Conservation (phyloP, 1,140 invertebrate genomes). For the Heliconius nattereri region DNA sequence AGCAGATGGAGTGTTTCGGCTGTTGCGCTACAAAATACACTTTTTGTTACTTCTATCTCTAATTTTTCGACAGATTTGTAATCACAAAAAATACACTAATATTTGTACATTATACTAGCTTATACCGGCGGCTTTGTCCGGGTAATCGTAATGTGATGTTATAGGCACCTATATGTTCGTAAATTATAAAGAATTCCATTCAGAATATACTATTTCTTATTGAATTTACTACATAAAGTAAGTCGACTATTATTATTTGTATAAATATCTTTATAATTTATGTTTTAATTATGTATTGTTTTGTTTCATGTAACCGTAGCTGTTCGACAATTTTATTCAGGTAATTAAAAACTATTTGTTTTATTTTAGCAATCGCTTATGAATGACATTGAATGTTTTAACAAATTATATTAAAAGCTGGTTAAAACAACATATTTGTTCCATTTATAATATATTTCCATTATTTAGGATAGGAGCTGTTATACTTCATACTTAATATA, state of each 20-base stretch:
- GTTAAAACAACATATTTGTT: too few species aligned
- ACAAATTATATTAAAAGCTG: too few species aligned
- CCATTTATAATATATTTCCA: too few species aligned
- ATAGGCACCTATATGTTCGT: too few species aligned
- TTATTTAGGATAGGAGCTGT: too few species aligned
- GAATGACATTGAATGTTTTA: too few species aligned
- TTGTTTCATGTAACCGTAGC: conserved; percentile 79
- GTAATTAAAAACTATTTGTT: conserved; percentile 47
- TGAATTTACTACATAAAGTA: too few species aligned
- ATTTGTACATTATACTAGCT: neutral
- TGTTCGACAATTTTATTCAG: conserved; percentile 75
- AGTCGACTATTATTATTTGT: neutral
- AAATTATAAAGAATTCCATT: too few species aligned
- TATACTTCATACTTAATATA: too few species aligned
- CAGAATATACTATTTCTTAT: too few species aligned
- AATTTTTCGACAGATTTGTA: neutral
- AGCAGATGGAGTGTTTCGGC: conserved; percentile 1
- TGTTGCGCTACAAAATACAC: neutral
- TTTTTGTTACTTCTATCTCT: neutral
- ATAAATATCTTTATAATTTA: conserved; percentile 18
- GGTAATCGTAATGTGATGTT: neutral
- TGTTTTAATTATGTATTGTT: conserved; percentile 59
- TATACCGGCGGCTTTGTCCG: neutral
- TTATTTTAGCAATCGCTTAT: neutral
- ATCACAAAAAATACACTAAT: neutral